Evolutionary conservation across 2,888 invertebrate species (phyloP).

Genomic region (Schizaphis graminum): DNA sequence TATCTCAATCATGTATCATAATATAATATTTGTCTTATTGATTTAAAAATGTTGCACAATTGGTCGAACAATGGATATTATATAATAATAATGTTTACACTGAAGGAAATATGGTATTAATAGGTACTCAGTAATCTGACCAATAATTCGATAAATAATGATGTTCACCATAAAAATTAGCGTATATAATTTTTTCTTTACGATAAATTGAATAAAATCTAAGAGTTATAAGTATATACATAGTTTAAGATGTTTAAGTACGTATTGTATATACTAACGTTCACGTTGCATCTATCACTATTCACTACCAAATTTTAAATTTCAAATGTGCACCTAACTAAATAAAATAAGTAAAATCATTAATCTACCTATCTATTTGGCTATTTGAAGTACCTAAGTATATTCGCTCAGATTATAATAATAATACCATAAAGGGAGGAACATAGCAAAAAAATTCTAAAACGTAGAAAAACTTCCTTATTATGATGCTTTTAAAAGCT

Average conservation of each 20-base stretch:
- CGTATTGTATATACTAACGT: not conserved
- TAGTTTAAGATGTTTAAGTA: not conserved
- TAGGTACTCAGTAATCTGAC: not conserved
- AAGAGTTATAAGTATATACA: not conserved
- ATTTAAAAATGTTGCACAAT: not conserved
- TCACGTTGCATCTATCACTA: not conserved
- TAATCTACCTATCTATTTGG: not conserved
- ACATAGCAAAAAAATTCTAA: not conserved
- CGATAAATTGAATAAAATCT: not conserved
- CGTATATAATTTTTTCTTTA: not conserved
- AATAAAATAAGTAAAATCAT: not conserved
- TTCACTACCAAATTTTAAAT: not conserved
- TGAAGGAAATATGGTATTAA: not conserved
- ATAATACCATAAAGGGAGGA: not conserved
- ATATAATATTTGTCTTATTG: not conserved
- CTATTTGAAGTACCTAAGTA: not conserved
- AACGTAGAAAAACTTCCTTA: not conserved
- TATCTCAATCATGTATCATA: not conserved
- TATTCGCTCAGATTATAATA: not conserved
- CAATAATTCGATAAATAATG: not conserved
- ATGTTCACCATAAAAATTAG: not conserved
- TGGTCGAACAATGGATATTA: not conserved
- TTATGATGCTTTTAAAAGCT: not conserved
- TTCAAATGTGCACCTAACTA: not conserved
- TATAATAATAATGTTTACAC: not conserved